Base-by-base conservation (phyloP, 2,888 invertebrate species). In the Peribatodes rhomboidaria region DNA sequence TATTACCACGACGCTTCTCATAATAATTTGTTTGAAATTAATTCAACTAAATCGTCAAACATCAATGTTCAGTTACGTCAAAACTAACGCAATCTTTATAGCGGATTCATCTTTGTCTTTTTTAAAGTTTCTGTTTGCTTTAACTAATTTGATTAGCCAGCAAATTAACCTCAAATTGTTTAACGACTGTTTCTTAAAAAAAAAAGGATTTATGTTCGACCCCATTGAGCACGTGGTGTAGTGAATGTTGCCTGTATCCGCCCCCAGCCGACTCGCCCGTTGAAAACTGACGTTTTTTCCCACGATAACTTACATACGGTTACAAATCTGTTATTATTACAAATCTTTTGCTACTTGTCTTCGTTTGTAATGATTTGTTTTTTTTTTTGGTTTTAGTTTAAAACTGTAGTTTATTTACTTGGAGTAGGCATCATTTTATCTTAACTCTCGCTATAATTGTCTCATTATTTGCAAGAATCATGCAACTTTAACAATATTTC, bases 261-360 rank as follows among this genome's bases (percentile, higher is more conserved):
- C 86, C 88, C 87, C 82, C 86, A 80, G 79, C 79, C 78, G 81
- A 77, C 79, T 76, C 79, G 80, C 79, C 81, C 83, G 82, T 83
- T 84, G 77, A 76, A 84, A 82, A 84, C 84, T 84, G 85, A 85
- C 83, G 80, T 85, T 85, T 89, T 87, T 90, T 91, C 90, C 90
- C 90, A 91, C 91, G 90, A 83, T 85, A 80, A 82, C 84, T 86
- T 82, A 85, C 79, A 73, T 78, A 77, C 82, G 74, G 83, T 81
- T 80, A 85, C 81, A 86, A 85, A 87, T 87, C 83, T 84, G 77
- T 80, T 82, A 76, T 77, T 79, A 72, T 77, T 78, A 74, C 69
- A 63, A 59, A 73, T 73, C 68, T 68, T 62, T 54, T 58, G 65
- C 70, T 68, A 60, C 67, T 72, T 70, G 60, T 63, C 42, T 56